Conservation (phyloP, 2,888 invertebrate species). For the Apocheima hispidaria region DNA sequence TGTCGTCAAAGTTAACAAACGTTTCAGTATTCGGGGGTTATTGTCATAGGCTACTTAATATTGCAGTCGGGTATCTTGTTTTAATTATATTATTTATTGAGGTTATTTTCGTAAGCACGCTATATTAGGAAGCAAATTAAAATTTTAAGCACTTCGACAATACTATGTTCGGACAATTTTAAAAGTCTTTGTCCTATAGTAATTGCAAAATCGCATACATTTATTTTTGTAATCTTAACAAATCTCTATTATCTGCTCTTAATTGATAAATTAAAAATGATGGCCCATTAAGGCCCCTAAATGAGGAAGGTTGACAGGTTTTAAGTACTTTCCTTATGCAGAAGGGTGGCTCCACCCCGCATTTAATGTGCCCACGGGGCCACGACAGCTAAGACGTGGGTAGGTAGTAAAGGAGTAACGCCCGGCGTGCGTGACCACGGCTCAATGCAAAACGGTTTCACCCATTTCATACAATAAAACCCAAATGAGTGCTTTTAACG, state of each 20-base stretch:
- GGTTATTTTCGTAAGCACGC: neutral
- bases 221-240: slow-evolving; percentile 28
- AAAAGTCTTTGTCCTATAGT: neutral
- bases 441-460: slow-evolving; percentile 83
- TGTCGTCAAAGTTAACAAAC: too few species aligned
- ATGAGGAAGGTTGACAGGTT: slow-evolving; percentile 34
- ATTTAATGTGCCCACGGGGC: slow-evolving; percentile 30
- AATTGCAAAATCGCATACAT: neutral
- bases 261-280: slow-evolving; percentile 38
- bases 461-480: slow-evolving; percentile 83
- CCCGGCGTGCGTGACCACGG: slow-evolving; percentile 78
- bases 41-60: too few species aligned
- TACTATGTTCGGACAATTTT: neutral
- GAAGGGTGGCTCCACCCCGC: slow-evolving; percentile 24
- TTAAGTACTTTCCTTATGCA: slow-evolving; percentile 32
- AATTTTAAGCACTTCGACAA: neutral
- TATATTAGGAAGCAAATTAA: neutral
- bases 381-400: slow-evolving; percentile 57
- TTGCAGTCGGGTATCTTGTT: too few species aligned
- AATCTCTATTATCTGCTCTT: slow-evolving; percentile 23
- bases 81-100: too few species aligned
- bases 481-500: slow-evolving; percentile 84
- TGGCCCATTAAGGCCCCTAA: slow-evolving; percentile 29
- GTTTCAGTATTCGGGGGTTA: too few species aligned
- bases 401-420: slow-evolving; percentile 76